Evolutionary conservation across 2,888 invertebrate genomes (phyloP).

Genomic region (Cheiracanthium punctorium): DNA sequence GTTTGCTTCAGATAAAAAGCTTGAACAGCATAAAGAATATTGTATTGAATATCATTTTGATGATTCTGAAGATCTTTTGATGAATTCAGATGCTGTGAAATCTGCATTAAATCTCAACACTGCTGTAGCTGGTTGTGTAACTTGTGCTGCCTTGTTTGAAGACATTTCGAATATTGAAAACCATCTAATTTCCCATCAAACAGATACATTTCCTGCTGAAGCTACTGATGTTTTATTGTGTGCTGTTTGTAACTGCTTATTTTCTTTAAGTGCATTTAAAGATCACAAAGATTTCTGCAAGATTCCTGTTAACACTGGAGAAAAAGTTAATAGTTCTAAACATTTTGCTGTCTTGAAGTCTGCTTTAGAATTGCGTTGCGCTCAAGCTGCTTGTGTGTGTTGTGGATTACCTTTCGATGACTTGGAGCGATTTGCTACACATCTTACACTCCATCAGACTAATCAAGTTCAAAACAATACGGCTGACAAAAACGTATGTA

Average conservation of each 20-base stretch:
- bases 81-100: background rate
- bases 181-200: background rate
- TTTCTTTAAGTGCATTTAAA: conserved; percentile 16
- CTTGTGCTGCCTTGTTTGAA: conserved; percentile 22
- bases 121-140: conserved; percentile 27
- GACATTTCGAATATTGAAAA: background rate
- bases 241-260: conserved; percentile 41
- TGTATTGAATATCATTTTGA: conserved; percentile 20
- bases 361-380: conserved; percentile 13
- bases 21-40: conserved; percentile 22
- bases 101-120: background rate
- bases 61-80: background rate
- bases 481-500: background rate
- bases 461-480: background rate
- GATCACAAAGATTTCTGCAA: conserved; percentile 29
- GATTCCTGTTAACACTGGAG: background rate
- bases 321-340: background rate
- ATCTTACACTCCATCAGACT: conserved; percentile 30
- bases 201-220: background rate
- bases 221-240: conserved; percentile 16
- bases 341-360: conserved; percentile 25
- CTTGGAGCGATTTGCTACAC: conserved; percentile 17
- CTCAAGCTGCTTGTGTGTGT: conserved; percentile 27
- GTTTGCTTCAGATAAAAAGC: background rate
- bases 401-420: conserved; percentile 34